phyloP scores from a whole-genome alignment of 2,888 invertebrate genomes.

The Apocheima hispidaria region DNA sequence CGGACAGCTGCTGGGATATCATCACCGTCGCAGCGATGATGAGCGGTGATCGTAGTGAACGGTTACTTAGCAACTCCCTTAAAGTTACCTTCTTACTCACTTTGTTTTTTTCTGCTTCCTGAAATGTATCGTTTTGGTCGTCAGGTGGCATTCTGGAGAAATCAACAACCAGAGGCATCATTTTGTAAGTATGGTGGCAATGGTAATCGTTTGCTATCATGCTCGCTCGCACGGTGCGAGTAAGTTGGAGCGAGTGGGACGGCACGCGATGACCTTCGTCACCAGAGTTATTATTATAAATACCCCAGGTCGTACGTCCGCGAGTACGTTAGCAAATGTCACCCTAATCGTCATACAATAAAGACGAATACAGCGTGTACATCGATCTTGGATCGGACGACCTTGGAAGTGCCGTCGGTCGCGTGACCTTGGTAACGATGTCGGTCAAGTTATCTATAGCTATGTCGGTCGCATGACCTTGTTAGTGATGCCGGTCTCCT shows the following conservation, averaged over 20 bases:
- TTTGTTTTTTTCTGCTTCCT: slow-evolving; percentile 86
- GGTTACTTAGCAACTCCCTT: slow-evolving; percentile 89
- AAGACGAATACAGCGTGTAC: too few relatives aligned
- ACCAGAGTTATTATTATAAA: too few relatives aligned
- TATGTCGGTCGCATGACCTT: neutral
- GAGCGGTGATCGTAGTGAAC: slow-evolving; percentile 91
- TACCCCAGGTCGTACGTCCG: too few relatives aligned
- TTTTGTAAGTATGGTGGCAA: too few relatives aligned
- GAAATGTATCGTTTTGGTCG: slow-evolving; percentile 21
- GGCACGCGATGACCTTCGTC: too few relatives aligned
- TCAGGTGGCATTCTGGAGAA: too few relatives aligned
- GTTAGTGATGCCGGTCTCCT: neutral
- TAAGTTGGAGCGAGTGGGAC: too few relatives aligned
- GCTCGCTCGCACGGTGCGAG: too few relatives aligned
- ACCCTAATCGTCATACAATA: too few relatives aligned
- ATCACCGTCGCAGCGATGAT: slow-evolving; percentile 93
- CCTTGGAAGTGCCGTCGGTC: neutral
- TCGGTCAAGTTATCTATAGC: neutral
- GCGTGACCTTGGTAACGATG: neutral
- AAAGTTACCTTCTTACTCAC: slow-evolving; percentile 87
- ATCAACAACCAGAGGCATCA: too few relatives aligned
- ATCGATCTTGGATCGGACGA: neutral
- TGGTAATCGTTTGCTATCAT: too few relatives aligned
- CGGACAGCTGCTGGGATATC: slow-evolving; percentile 95
- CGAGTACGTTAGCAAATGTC: too few relatives aligned